Evolutionary conservation across 1,140 invertebrate genomes (phyloP), one percentile per base, ranked within the genome.

Genomic region (Drosophila kanapiae): DNA sequence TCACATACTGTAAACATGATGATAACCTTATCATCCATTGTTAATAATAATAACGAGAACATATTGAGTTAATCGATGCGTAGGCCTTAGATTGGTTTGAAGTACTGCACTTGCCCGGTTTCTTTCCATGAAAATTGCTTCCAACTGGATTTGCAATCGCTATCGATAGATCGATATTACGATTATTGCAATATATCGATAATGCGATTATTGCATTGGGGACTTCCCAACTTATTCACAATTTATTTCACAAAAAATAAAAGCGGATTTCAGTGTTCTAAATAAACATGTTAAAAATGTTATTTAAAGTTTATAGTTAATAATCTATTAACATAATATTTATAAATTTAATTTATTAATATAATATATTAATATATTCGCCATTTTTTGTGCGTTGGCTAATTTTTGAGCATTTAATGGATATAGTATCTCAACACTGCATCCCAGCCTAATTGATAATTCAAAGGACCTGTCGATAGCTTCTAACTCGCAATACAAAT

Each of bases 11-110:
- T 37, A 6, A 14, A 9, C n/a, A n/a, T n/a, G 18, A 9, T 68
- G 62, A 70, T 68, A 70, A 69, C 62, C 40, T 45, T 68, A 68
- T 70, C 67, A 13, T 16, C 33, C 67, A 70, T 70, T 54, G 48
- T 38, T 8, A 10, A n/a, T n/a, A 6, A 42, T 53, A 53, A 35
- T 43, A 67, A 37, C 51, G 6, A 1, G 35, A 33, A 63, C 31
- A 16, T 35, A 37, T 16, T 13, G 51, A 8, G 23, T 6, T 47
- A 68, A 45, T 67, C 62, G 54, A 35, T 29, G 31, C 18, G 62
- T 29, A 47, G 62, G 48, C 16, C 27, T 45, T 43, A 58, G 35
- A 72, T 58, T 72, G 64, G 69, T 6, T 10, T 27, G 53, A 35
- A 56, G 38, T 23, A 38, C 5, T 27, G 53, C 53, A 56, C 35